Conservation (phyloP, 2,888 invertebrate genomes). For the Campopleginae sp. region DNA sequence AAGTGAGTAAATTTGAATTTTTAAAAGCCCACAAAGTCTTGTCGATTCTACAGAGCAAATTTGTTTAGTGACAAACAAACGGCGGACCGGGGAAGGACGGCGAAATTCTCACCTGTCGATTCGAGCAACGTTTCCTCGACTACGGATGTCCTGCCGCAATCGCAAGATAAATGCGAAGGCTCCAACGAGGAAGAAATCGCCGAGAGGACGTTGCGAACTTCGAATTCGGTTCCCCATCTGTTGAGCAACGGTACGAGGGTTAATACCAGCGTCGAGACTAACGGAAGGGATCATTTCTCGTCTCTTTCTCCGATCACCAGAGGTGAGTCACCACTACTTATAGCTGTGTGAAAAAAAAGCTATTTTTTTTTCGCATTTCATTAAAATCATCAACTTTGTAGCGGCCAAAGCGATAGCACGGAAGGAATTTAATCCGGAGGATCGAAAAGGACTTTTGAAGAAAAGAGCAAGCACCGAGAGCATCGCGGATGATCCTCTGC, state of each 20-base stretch:
- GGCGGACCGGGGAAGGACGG: constrained; percentile 65
- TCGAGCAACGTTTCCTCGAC: constrained; percentile 71
- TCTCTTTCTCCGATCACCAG: constrained; percentile 32
- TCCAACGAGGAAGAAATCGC: constrained; percentile 35
- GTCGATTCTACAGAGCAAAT: constrained; percentile 26
- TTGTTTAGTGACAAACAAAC: constrained; percentile 66
- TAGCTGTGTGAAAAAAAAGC: neutral
- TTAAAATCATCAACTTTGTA: neutral
- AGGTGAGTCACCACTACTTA: constrained; percentile 19
- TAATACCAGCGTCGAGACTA: constrained; percentile 35
- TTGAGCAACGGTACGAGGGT: constrained; percentile 44
- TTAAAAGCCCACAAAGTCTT: neutral
- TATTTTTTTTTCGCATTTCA: neutral
- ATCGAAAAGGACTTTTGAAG: constrained; percentile 40
- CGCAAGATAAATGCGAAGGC: constrained; percentile 39
- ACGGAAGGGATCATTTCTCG: constrained; percentile 36
- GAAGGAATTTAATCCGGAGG: constrained; percentile 50
- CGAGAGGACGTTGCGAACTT: constrained; percentile 27
- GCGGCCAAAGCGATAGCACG: constrained; percentile 47
- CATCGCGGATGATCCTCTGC: constrained; percentile 24
- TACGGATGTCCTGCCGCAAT: constrained; percentile 66
- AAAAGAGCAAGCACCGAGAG: constrained; percentile 42
- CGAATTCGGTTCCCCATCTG: constrained; percentile 10
- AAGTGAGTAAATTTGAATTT: constrained; percentile 64
- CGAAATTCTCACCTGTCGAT: constrained; percentile 70